Conservation (phyloP, 92 coral and sea anemone species). For the Porites rus region DNA sequence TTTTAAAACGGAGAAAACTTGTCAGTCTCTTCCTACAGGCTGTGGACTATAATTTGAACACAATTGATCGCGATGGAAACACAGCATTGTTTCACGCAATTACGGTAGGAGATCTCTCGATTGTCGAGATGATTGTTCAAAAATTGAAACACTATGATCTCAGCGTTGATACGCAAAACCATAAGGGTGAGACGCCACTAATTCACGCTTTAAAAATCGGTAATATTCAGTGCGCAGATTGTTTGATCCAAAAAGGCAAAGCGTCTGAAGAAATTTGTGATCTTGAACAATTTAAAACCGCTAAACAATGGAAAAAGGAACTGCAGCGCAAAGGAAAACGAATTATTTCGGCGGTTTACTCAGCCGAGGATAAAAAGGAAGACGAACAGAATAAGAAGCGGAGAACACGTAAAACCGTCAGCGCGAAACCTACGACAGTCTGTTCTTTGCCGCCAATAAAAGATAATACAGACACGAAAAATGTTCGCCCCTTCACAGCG, state of each 20-base stretch:
- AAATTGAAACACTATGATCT: constrained; percentile 72
- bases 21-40: constrained; percentile 61
- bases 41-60: constrained; percentile 82
- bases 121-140: constrained; percentile 71
- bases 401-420: constrained; percentile 14
- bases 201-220: constrained; percentile 78
- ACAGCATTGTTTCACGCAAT: constrained; percentile 87
- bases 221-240: constrained; percentile 68
- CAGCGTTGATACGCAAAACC: constrained; percentile 71
- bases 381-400: constrained; percentile 14
- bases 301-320: constrained; percentile 71
- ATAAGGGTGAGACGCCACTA: constrained; percentile 81
- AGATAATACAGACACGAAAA: background rate
- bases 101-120: constrained; percentile 73
- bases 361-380: constrained; percentile 8
- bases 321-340: constrained; percentile 31
- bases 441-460: constrained; percentile 15
- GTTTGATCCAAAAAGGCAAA: constrained; percentile 70
- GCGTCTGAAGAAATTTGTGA: constrained; percentile 77
- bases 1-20: constrained; percentile 67
- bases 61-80: constrained; percentile 72
- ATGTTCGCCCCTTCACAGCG: constrained; percentile 54
- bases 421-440: constrained; percentile 15
- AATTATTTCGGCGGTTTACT: constrained; percentile 36
- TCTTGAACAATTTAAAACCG: constrained; percentile 63